phyloP scores from a whole-genome alignment of 2,888 invertebrate genomes.

The Microctonus aethiopoides region DNA sequence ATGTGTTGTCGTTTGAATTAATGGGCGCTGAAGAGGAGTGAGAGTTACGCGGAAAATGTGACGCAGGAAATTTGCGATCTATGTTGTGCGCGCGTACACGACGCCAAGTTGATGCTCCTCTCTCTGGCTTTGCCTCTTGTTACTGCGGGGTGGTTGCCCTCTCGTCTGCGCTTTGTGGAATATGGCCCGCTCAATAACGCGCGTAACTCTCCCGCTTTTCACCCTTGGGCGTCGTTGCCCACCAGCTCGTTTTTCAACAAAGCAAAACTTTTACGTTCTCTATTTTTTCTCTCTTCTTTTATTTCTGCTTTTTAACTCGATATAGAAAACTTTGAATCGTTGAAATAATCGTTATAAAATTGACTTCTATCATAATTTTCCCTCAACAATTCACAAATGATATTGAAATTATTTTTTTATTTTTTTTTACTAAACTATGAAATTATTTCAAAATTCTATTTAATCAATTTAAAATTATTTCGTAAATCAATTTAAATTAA shows the following conservation, averaged over 20 bases:
- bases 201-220: slow-evolving; percentile 55
- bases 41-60: background rate
- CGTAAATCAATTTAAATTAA: no score
- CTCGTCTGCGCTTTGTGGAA: slow-evolving; percentile 66
- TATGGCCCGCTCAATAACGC: slow-evolving; percentile 66
- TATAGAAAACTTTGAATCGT: background rate
- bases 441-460: no score
- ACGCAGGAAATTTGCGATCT: slow-evolving; percentile 19
- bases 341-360: background rate
- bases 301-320: background rate
- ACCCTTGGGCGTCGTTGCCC: slow-evolving; percentile 37
- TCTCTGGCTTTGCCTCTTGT: background rate
- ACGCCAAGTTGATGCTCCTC: slow-evolving; percentile 23
- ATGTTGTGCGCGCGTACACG: slow-evolving; percentile 34
- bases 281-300: background rate
- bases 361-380: no score
- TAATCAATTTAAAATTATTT: no score
- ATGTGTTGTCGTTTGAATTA: background rate
- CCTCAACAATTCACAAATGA: no score
- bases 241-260: background rate
- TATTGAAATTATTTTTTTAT: no score
- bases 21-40: background rate
- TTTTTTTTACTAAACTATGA: no score
- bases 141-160: slow-evolving; percentile 63
- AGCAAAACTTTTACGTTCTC: background rate